Conservation (phyloP, 2,888 invertebrate genomes). For the Euplagia quadripunctaria region DNA sequence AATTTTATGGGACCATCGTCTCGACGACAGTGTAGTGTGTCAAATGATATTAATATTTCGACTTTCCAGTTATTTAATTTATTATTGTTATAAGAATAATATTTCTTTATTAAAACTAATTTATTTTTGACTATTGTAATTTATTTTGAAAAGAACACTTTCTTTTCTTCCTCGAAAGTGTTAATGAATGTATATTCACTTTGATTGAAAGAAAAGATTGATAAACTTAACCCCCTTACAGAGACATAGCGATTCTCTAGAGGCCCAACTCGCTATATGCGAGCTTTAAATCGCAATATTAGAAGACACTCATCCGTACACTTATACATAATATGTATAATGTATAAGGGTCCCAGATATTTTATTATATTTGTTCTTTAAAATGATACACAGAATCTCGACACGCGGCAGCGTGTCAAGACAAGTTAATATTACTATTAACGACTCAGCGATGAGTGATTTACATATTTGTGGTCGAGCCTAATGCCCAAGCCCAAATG, state of each 20-base stretch:
- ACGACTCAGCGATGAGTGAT: not conserved
- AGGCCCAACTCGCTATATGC: too few species aligned
- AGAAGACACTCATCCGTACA: too few species aligned
- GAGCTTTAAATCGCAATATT: too few species aligned
- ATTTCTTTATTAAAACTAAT: not conserved
- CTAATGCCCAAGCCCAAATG: not conserved
- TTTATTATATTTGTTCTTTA: too few species aligned
- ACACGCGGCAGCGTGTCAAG: too few species aligned
- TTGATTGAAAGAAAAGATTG: not conserved
- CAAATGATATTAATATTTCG: not conserved
- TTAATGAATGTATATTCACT: not conserved
- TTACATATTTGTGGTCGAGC: not conserved
- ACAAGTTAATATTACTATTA: too few species aligned
- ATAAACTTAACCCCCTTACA: not conserved
- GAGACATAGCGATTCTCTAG: not conserved
- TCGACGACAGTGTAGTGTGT: too few species aligned
- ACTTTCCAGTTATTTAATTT: constrained; percentile 7
- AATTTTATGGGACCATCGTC: not conserved
- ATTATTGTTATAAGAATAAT: not conserved
- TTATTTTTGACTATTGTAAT: not conserved
- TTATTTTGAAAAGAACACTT: not conserved
- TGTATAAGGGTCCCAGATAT: too few species aligned
- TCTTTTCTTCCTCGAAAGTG: not conserved
- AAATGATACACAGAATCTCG: too few species aligned
- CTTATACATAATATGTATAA: too few species aligned